phyloP scores from a whole-genome alignment of 2,113 vertebrate genomes.

The Oncorhynchus keta region DNA sequence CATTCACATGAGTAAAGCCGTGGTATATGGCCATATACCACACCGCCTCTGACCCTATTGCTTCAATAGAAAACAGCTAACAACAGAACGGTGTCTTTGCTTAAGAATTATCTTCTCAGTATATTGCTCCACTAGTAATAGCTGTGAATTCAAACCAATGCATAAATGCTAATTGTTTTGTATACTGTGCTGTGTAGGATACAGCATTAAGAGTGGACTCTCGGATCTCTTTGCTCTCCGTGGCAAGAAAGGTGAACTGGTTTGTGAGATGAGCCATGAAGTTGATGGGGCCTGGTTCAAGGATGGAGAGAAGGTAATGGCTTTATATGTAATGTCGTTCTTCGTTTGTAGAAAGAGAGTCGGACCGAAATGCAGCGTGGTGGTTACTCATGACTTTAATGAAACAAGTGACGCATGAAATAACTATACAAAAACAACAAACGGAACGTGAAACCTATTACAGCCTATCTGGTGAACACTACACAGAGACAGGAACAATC shows the following conservation, averaged over 20 bases:
- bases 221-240: constrained; percentile 61
- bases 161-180: not conserved
- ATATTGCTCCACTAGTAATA: not conserved
- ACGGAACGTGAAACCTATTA: too few species aligned
- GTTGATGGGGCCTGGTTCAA: constrained; percentile 77
- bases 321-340: too few species aligned
- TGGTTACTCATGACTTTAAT: too few species aligned
- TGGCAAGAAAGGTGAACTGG: constrained; percentile 66
- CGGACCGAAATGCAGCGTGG: too few species aligned
- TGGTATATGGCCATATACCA: too few species aligned
- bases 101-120: not conserved
- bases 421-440: too few species aligned
- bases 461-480: too few species aligned
- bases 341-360: too few species aligned
- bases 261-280: constrained; percentile 66
- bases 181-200: constrained; percentile 29
- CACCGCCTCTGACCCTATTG: too few species aligned
- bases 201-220: constrained; percentile 69
- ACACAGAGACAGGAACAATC: too few species aligned
- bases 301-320: constrained; percentile 76
- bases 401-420: too few species aligned
- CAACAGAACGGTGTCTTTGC: not conserved
- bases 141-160: not conserved
- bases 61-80: too few species aligned
- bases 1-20: not conserved